Conservation (phyloP, 2,888 invertebrate genomes). For the Nemotelus nigrinus region DNA sequence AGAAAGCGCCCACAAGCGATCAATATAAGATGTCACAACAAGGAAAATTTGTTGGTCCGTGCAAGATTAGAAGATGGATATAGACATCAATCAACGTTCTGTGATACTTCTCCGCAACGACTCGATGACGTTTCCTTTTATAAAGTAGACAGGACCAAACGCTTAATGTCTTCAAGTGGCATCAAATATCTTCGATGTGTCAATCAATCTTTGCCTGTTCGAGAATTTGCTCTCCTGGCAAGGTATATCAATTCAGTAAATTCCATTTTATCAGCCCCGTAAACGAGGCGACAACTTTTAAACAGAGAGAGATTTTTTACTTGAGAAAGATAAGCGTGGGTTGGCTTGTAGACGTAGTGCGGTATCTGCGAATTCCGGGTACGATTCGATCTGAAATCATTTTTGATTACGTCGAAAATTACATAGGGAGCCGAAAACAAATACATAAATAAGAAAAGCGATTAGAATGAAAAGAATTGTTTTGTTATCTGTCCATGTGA, state of each 20-base stretch:
- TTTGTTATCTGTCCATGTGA: not conserved
- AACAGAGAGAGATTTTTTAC: not conserved
- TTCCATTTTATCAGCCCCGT: not conserved
- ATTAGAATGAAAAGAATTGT: not conserved
- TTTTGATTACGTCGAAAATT: too few species aligned
- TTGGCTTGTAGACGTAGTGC: too few species aligned
- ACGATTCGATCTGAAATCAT: too few species aligned
- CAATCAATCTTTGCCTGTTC: constrained; percentile 4
- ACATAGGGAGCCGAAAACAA: not conserved
- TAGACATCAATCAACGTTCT: not conserved
- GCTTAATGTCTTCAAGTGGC: constrained; percentile 24
- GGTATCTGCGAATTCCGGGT: too few species aligned
- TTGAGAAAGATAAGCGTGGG: too few species aligned
- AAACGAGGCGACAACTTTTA: not conserved
- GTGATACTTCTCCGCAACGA: not conserved
- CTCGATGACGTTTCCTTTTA: not conserved
- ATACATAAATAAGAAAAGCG: not conserved
- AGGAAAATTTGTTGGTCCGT: not conserved
- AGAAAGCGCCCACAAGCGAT: not conserved
- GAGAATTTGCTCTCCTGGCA: not conserved
- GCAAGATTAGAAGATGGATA: constrained; percentile 17
- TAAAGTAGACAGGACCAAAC: constrained; percentile 2
- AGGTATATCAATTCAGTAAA: not conserved
- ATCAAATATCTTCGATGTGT: constrained; percentile 22
- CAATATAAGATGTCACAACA: constrained; percentile 11